Evolutionary conservation across 1,140 invertebrate genomes (phyloP).

Genomic region (Trichonephila inaurata): DNA sequence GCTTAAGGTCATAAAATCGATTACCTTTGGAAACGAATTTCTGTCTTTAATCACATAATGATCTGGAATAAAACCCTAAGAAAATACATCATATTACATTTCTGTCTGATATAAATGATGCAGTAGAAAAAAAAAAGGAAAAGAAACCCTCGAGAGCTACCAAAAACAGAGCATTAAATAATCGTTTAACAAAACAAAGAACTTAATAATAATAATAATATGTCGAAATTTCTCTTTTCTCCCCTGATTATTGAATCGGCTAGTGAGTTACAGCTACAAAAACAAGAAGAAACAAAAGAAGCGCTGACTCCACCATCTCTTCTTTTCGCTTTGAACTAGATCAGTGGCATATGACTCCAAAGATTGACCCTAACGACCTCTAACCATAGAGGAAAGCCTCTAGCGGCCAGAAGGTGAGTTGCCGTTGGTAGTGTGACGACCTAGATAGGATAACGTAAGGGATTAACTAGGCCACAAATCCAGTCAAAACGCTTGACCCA

Average conservation of each 20-base stretch:
- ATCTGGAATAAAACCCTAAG: neutral
- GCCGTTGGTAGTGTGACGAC: conserved; percentile 48
- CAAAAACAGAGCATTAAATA: conserved; percentile 24
- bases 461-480: conserved; percentile 67
- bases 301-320: neutral
- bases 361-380: conserved; percentile 60
- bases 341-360: conserved; percentile 68
- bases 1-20: neutral
- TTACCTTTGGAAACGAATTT: conserved; percentile 5
- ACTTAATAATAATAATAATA: conserved; percentile 13
- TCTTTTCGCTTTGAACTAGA: conserved; percentile 59
- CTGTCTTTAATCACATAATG: neutral
- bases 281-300: conserved; percentile 41
- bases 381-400: conserved; percentile 38
- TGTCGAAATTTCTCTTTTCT: conserved; percentile 63
- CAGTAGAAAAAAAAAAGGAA: too few species aligned
- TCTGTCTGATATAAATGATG: neutral
- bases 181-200: conserved; percentile 49
- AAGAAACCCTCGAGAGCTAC: neutral
- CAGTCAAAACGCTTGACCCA: conserved; percentile 69
- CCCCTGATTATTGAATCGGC: conserved; percentile 49
- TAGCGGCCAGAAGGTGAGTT: conserved; percentile 55
- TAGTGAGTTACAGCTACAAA: conserved; percentile 46
- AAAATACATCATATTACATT: neutral
- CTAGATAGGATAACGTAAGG: conserved; percentile 42